Evolutionary conservation across 2,888 invertebrate species (phyloP).

Genomic region (Notodonta dromedarius): DNA sequence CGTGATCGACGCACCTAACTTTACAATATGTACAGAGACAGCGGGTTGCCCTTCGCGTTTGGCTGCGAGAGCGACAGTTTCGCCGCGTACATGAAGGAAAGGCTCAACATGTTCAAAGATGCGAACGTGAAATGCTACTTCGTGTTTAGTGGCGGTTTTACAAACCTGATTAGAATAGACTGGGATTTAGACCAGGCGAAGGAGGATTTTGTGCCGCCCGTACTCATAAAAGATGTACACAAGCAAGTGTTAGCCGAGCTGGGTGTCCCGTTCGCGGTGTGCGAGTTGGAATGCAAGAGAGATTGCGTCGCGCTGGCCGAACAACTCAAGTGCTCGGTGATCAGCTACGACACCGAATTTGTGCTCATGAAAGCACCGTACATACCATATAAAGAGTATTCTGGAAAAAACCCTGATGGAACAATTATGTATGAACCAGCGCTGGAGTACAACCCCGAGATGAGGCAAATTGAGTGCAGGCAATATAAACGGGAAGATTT

Average conservation of each 20-base stretch:
- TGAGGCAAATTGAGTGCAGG: slow-evolving; percentile 26
- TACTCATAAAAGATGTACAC: slow-evolving; percentile 40
- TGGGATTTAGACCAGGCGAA: no score
- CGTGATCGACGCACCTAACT: slow-evolving; percentile 54
- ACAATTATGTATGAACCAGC: no score
- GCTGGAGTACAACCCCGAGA: slow-evolving; percentile 19
- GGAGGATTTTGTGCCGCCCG: slow-evolving; percentile 22
- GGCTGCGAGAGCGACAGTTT: slow-evolving; percentile 51
- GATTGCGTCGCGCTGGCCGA: slow-evolving; percentile 52
- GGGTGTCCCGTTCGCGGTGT: slow-evolving; percentile 41
- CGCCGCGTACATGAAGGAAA: slow-evolving; percentile 36
- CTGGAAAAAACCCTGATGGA: no score
- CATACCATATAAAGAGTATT: no score
- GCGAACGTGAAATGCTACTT: slow-evolving; percentile 51
- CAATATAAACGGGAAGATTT: slow-evolving; percentile 39
- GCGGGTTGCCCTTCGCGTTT: slow-evolving; percentile 29
- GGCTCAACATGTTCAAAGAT: slow-evolving; percentile 41
- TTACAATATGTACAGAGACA: slow-evolving; percentile 36
- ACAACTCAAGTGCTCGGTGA: slow-evolving; percentile 46
- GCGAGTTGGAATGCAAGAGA: slow-evolving; percentile 42
- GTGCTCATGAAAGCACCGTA: slow-evolving; percentile 45
- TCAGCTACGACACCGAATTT: slow-evolving; percentile 49
- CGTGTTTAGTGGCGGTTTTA: slow-evolving; percentile 56
- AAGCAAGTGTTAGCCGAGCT: slow-evolving; percentile 49
- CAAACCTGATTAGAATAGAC: slow-evolving; percentile 20